Percentiles rank a stretch among this genome's conserved stretches.
These are phyloP conservation scores for Brachypterus glaber DNA, from an alignment of 2,888 invertebrate species.

Conservation along the genomic window DNA sequence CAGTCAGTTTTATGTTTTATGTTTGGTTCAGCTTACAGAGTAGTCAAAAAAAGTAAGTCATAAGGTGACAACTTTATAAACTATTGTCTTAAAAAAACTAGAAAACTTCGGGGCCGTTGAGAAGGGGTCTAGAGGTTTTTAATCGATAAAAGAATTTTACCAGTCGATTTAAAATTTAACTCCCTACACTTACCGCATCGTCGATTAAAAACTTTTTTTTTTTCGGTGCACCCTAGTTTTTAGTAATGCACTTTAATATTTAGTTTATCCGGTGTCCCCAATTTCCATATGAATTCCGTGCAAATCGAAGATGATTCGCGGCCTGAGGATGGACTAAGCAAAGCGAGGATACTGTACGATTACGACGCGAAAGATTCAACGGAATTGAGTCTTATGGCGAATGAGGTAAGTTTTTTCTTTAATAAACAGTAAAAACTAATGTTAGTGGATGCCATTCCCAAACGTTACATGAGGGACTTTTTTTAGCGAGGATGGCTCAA, in stretches of 20 bases:
- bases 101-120: too few species aligned
- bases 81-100: too few species aligned
- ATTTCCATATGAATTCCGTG: slow-evolving; percentile 40
- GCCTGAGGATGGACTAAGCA: slow-evolving; percentile 34
- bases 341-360: slow-evolving; percentile 70
- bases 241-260: slow-evolving; percentile 9
- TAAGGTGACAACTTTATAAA: too few species aligned
- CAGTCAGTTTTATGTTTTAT: neutral
- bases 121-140: too few species aligned
- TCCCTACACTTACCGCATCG: too few species aligned
- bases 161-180: too few species aligned
- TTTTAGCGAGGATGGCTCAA: too few species aligned
- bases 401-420: slow-evolving; percentile 73
- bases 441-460: too few species aligned
- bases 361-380: slow-evolving; percentile 71
- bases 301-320: slow-evolving; percentile 23
- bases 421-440: too few species aligned
- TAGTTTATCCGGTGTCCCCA: slow-evolving; percentile 40
- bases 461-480: too few species aligned
- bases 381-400: slow-evolving; percentile 66
- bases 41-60: too few species aligned
- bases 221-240: slow-evolving; percentile 12
- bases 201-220: slow-evolving; percentile 8
- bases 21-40: slow-evolving; percentile 7
- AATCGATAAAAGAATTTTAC: too few species aligned